A percentile compares a stretch with the other conserved stretches of the same genome.
phyloP scores from a whole-genome alignment of 1,140 invertebrate species.

The Pseudomyrmex flavicornis region DNA sequence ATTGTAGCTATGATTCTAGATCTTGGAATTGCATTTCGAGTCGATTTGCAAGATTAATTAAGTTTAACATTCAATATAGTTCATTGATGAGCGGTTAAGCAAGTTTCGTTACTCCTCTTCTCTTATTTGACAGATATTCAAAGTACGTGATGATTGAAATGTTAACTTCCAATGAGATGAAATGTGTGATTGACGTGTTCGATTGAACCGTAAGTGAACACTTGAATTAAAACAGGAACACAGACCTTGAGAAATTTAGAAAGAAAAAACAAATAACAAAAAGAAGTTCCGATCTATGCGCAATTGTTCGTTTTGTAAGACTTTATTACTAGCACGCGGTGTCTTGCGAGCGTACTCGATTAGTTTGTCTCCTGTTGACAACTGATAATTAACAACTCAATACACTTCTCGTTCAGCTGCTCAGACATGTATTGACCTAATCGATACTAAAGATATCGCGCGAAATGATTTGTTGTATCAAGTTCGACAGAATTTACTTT shows the following conservation, averaged over 20 bases:
- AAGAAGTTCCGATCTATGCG: not conserved
- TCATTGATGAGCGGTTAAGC: too few species aligned
- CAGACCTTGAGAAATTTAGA: not conserved
- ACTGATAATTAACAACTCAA: constrained; percentile 15
- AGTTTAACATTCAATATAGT: too few species aligned
- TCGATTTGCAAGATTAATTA: too few species aligned
- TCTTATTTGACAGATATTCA: too few species aligned
- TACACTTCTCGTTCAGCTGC: not conserved
- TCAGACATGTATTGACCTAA: not conserved
- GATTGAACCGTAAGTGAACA: not conserved
- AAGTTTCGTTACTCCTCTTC: too few species aligned
- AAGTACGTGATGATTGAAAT: too few species aligned
- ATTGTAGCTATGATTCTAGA: not conserved
- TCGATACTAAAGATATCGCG: not conserved
- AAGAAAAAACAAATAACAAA: not conserved
- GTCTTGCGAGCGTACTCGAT: not conserved
- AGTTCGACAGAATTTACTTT: not conserved
- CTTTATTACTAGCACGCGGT: not conserved
- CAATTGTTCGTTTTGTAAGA: constrained; percentile 10
- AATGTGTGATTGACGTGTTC: too few species aligned
- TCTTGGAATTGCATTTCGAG: not conserved
- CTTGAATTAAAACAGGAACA: not conserved
- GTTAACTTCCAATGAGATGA: too few species aligned
- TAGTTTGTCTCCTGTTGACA: not conserved
- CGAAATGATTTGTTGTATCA: not conserved